These are phyloP conservation scores for Myripristis jacobus DNA, from an alignment of 2,797 vertebrate genomes.

Conservation along the genomic window DNA sequence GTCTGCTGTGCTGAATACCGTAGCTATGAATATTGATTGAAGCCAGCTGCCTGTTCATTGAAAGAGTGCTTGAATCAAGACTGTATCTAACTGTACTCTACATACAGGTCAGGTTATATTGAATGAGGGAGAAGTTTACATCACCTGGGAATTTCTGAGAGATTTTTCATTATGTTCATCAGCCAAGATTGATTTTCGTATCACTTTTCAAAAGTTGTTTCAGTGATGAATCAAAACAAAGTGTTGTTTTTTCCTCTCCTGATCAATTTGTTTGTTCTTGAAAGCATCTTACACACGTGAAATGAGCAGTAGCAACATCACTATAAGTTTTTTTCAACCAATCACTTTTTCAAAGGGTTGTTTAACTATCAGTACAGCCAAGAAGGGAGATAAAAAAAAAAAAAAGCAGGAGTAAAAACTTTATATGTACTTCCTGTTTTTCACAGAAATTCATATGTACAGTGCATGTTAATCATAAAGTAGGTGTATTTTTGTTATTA, in stretches of 20 bases:
- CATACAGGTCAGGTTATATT: too few species aligned
- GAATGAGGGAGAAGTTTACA: too few species aligned
- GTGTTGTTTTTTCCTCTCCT: neutral
- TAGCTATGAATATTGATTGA: neutral
- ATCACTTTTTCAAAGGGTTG: constrained; percentile 9
- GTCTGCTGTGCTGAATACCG: neutral
- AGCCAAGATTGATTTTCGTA: too few species aligned
- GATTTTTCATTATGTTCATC: too few species aligned
- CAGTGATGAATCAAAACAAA: neutral
- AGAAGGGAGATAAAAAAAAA: neutral
- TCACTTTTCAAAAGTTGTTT: too few species aligned
- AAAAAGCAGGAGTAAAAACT: neutral
- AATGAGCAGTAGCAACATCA: neutral
- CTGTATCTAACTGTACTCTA: too few species aligned
- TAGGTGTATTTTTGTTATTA: too few species aligned
- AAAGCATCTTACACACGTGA: neutral
- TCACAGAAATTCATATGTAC: too few species aligned
- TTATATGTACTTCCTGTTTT: constrained; percentile 2
- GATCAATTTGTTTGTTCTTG: constrained; percentile 1
- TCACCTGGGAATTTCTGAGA: too few species aligned
- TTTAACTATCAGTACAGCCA: neutral
- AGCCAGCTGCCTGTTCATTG: neutral
- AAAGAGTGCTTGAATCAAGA: neutral
- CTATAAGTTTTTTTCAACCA: constrained; percentile 4
- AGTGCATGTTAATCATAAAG: too few species aligned